Evolutionary conservation across 2,797 vertebrate species (phyloP), one percentile per base, ranked within the genome.

Genomic region (Sebastes oblongus): DNA sequence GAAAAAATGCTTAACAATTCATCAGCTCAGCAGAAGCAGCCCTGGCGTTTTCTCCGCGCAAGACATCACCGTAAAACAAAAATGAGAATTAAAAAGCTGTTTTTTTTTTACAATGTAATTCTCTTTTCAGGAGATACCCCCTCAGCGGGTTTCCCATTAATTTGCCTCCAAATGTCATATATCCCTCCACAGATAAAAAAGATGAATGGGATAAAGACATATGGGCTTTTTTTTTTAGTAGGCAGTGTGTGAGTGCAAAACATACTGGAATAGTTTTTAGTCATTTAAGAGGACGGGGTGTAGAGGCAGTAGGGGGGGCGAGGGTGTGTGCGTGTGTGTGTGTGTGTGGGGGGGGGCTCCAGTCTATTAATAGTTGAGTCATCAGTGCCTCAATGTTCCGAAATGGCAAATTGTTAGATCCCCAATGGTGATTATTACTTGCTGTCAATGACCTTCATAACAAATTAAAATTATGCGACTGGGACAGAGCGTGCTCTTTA

Each of bases 381-480:
- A 95, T 95, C 90, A 90, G 88, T 87, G 95, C 86, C 76, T 87
- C 93, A 94, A 94, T 93, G 94, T 93, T 95, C 94, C 92, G 93
- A 97, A 97, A 96, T 95, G 95, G 93, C 94, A 96, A 96, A 96
- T 94, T 92, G 94, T 95, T 96, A 93, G 92, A 96, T 95, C 95
- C 92, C 89, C 94, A 93, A 94, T 92, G 93, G 95, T 96, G 95
- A 92, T 93, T 90, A 95, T 95, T 95, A 93, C 92, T 96, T 95
- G 94, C 95, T 95, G 92, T 94, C 93, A 85, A 94, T 96, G 96
- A 97, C 96, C 95, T 97, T 97, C 96, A 94, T 94, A 80, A 95
- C 88, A 95, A 96, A 96, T 95, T 96, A 96, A 92, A 94, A 96
- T 96, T 96, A 96, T 95, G 94, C 90, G 95, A 95, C 95, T 95